Percentiles rank a stretch among this genome's conserved stretches.
phyloP scores from a whole-genome alignment of 2,113 vertebrate species.

The Narcine bancroftii region DNA sequence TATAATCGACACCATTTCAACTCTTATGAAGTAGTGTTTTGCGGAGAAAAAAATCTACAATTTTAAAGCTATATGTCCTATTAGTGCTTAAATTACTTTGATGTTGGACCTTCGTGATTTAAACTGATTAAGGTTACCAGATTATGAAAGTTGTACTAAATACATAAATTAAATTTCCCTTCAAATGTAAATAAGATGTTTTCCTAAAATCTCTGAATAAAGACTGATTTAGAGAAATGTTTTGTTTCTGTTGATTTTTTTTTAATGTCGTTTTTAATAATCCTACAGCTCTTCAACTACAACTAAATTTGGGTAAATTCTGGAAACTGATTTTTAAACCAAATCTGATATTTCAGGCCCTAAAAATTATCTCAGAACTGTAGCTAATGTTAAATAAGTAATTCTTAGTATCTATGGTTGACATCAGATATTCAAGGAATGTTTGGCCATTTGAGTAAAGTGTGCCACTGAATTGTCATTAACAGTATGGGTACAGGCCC shows the following conservation, averaged over 20 bases:
- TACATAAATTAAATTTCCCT: background rate
- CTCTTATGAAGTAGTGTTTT: background rate
- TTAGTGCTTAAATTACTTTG: background rate
- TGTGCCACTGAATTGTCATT: too few relatives aligned
- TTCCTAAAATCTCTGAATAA: conserved; percentile 27
- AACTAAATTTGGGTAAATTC: background rate
- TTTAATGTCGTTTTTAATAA: too few relatives aligned
- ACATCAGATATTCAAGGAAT: background rate
- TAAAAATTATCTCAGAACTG: background rate
- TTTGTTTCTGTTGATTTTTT: background rate
- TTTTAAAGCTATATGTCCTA: conserved; percentile 6
- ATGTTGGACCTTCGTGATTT: background rate
- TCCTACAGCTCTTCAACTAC: background rate
- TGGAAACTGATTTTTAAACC: background rate
- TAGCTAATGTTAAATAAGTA: background rate
- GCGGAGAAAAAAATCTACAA: background rate
- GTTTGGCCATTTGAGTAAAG: background rate
- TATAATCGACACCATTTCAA: conserved; percentile 9
- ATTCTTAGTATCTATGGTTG: background rate
- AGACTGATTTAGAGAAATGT: background rate
- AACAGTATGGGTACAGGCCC: too few relatives aligned
- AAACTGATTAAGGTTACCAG: background rate
- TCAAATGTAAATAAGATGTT: conserved; percentile 30
- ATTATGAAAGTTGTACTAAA: background rate
- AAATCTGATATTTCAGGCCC: background rate